Percentiles rank a stretch among this genome's conserved stretches.
phyloP scores from a whole-genome alignment of 2,797 vertebrate genomes.

The Cephalopachus bancanus region DNA sequence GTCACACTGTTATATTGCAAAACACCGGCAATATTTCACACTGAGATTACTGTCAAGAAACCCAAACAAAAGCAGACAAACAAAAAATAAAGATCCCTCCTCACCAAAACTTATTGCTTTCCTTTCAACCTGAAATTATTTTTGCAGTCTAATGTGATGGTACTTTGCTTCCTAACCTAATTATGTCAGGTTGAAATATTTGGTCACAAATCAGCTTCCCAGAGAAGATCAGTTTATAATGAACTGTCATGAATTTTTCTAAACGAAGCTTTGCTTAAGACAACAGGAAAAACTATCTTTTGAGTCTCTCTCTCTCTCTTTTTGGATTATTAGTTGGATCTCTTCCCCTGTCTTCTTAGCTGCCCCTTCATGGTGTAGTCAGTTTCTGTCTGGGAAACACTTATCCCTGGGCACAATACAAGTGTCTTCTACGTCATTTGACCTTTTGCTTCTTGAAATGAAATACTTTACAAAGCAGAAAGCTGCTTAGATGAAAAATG shows the following conservation, averaged over 20 bases:
- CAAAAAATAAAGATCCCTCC: conserved; percentile 22
- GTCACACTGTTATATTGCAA: conserved; percentile 58
- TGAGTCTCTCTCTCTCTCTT: conserved; percentile 86
- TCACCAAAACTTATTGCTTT: conserved; percentile 60
- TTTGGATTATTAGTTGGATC: conserved; percentile 88
- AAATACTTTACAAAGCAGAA: conserved; percentile 65
- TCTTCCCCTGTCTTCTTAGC: conserved; percentile 88
- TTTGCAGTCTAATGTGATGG: conserved; percentile 36
- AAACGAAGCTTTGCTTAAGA: conserved; percentile 39
- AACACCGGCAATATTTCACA: conserved; percentile 64
- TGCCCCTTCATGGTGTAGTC: conserved; percentile 87
- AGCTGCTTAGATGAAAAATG: conserved; percentile 16
- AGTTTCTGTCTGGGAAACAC: conserved; percentile 79
- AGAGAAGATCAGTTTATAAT: conserved; percentile 35
- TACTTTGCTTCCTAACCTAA: conserved; percentile 68
- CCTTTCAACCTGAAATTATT: conserved; percentile 60
- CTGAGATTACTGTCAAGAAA: conserved; percentile 70
- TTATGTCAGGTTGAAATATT: conserved; percentile 30
- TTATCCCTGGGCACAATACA: conserved; percentile 59
- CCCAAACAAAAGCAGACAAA: conserved; percentile 61
- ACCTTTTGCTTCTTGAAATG: conserved; percentile 63
- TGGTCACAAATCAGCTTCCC: conserved; percentile 53
- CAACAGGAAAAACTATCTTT: conserved; percentile 57
- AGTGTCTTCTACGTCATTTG: conserved; percentile 52
- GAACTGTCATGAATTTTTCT: conserved; percentile 28